Evolutionary conservation across 2,797 vertebrate genomes (phyloP), one percentile per base, ranked within the genome.

Genomic region (Tragopan temminckii): DNA sequence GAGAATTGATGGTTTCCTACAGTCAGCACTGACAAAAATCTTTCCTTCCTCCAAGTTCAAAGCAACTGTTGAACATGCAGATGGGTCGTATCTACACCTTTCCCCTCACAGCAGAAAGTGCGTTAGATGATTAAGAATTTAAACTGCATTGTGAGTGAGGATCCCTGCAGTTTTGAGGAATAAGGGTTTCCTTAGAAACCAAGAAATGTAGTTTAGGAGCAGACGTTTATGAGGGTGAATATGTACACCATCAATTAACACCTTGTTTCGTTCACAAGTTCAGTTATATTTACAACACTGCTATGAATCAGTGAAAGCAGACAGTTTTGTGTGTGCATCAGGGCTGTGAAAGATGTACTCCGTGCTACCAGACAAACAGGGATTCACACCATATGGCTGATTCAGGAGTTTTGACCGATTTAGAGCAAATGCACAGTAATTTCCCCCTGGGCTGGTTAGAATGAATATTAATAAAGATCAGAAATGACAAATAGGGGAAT

Each of bases 171-270:
- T 94, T 97, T 95, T 77, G 93, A 94, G 85, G 82, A 95, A 94
- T 80, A 93, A 93, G 74, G 16, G 80, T 95, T 95, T 95, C 91
- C 96, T 97, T 85, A 96, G 96, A 97, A 97, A 97, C 93, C 16
- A 3, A 63, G 93, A 79, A 63, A 92, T 94, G 80, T 29, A 61
- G 85, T 88, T 94, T 85, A 82, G 82, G 71, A 91, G 81, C 80
- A 97, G 89, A 92, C 58, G 43, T 85, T 96, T 93, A 85, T 70
- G 88, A 91, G 94, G 89, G 86, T 20, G 63, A 80, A 93, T 89
- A 89, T 78, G 52, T 87, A 27, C 74, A 70, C 78, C 90, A 45
- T 90, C 76, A 77, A 96, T 92, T 95, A 97, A 83, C 96, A 96
- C 92, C 85, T 68, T 74, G 93, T 92, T 96, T 95, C 93, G 88